A percentile compares a stretch with the other conserved stretches of the same genome.
Evolutionary conservation across 2,888 invertebrate genomes (phyloP).

Genomic region (Drosophila borealis): DNA sequence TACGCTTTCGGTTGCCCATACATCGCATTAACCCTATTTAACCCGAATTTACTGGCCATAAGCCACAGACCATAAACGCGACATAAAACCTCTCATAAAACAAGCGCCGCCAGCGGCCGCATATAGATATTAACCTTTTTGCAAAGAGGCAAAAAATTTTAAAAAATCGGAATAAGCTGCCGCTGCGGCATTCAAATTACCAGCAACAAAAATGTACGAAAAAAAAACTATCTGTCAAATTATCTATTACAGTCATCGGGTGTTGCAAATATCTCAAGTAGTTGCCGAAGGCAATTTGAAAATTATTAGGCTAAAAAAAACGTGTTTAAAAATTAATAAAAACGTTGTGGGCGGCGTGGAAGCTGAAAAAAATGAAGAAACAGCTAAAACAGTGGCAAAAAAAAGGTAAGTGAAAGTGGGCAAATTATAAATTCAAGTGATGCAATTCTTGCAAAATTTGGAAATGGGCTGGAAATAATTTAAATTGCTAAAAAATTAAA

Average conservation of each 20-base stretch:
- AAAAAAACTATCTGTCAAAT: slow-evolving; percentile 46
- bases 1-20: slow-evolving; percentile 12
- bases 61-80: slow-evolving; percentile 38
- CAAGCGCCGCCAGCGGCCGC: slow-evolving; percentile 37
- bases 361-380: slow-evolving; percentile 3
- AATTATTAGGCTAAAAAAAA: slow-evolving; percentile 39
- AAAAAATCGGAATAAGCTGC: slow-evolving; percentile 7
- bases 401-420: slow-evolving; percentile 10
- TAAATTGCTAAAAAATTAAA: background rate
- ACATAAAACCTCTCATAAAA: slow-evolving; percentile 49
- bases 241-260: slow-evolving; percentile 53
- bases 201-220: slow-evolving; percentile 13
- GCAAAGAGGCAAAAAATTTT: slow-evolving; percentile 30
- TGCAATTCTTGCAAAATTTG: background rate
- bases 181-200: slow-evolving; percentile 22
- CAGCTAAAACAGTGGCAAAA: background rate
- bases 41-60: slow-evolving; percentile 54
- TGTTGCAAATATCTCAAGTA: slow-evolving; percentile 59
- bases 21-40: slow-evolving; percentile 69
- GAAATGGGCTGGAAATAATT: slow-evolving; percentile 3
- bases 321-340: slow-evolving; percentile 43
- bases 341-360: slow-evolving; percentile 23
- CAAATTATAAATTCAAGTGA: background rate
- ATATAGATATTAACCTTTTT: slow-evolving; percentile 70
- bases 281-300: slow-evolving; percentile 55